Evolutionary conservation across 1,140 invertebrate genomes (phyloP), one percentile per base, ranked within the genome.

Genomic region (Zaprionus africanus): DNA sequence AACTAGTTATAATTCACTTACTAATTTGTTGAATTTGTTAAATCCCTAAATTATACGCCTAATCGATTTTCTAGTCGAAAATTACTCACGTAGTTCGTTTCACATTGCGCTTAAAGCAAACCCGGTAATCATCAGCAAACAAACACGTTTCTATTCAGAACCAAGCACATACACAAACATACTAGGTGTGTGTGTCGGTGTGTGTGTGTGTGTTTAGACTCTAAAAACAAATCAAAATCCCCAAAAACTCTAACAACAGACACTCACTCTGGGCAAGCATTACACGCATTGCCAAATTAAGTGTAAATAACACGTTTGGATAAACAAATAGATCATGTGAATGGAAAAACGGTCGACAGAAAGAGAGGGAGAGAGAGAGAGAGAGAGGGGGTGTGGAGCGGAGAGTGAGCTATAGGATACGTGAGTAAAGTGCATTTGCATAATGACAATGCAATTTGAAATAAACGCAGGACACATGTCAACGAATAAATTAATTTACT

Each of bases 401-500:
- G 12, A 22, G 1, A 13, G n/a, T 5, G 12, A 31, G 17, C 12
- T 12, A 28, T 22, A 26, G 15, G 36, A 28, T 19, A 46, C 62
- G 24, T 58, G 58, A 58, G 66, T 49, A 88, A 74, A 83, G 77
- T 88, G 84, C 85, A 88, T 88, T 88, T 88, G 84, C 84, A 88
- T 90, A 88, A 88, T 88, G 81, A 90, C 81, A 90, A 88, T 88
- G 84, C 84, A 87, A 88, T 87, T 87, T 88, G 78, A 78, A 87
- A 88, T 78, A 88, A 87, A 87, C 84, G 78, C 75, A 76, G 83
- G 85, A 88, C 85, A 88, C 85, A 88, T 88, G 85, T 88, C 85
- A 85, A 79, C 85, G 85, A 88, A 88, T 88, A 88, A 88, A 88
- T 88, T 88, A 88, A 88, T 90, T 90, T 90, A 85, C 85, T 81